Evolutionary conservation across 2,113 vertebrate genomes (phyloP).

Genomic region (Otocyon megalotis): DNA sequence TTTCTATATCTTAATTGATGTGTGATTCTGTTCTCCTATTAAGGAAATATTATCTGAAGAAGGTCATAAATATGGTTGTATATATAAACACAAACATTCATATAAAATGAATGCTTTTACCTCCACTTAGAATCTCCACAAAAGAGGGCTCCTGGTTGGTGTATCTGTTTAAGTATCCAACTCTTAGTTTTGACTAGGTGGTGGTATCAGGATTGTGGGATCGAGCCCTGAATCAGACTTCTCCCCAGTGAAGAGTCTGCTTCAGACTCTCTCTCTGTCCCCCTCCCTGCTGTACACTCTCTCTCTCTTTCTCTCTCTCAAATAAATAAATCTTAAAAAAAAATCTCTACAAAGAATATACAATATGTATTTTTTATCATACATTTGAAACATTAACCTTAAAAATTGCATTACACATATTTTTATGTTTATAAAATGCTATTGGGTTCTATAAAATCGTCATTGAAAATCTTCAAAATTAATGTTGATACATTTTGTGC

Average conservation of each 20-base stretch:
- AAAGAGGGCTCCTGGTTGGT: not conserved
- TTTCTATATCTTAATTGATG: not conserved
- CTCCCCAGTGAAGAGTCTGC: too few relatives aligned
- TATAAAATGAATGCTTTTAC: not conserved
- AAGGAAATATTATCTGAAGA: not conserved
- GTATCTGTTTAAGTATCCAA: not conserved
- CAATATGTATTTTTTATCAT: not conserved
- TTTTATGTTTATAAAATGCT: not conserved
- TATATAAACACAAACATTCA: not conserved
- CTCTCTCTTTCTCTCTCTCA: too few relatives aligned
- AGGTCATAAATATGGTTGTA: not conserved
- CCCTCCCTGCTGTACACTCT: too few relatives aligned
- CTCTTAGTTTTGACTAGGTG: not conserved
- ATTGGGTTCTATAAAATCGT: not conserved
- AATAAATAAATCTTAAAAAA: not conserved
- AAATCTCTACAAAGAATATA: not conserved
- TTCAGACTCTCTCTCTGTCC: too few relatives aligned
- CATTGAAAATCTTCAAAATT: constrained; percentile 19
- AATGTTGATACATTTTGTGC: not conserved
- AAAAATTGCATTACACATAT: not conserved
- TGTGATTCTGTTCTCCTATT: constrained; percentile 16
- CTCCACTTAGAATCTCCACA: not conserved
- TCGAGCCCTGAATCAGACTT: too few relatives aligned
- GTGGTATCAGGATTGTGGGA: too few relatives aligned
- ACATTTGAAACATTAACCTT: not conserved